Base-by-base conservation (phyloP, 37 sponge, comb jelly and placozoan species). In the Haliclona indistincta region DNA sequence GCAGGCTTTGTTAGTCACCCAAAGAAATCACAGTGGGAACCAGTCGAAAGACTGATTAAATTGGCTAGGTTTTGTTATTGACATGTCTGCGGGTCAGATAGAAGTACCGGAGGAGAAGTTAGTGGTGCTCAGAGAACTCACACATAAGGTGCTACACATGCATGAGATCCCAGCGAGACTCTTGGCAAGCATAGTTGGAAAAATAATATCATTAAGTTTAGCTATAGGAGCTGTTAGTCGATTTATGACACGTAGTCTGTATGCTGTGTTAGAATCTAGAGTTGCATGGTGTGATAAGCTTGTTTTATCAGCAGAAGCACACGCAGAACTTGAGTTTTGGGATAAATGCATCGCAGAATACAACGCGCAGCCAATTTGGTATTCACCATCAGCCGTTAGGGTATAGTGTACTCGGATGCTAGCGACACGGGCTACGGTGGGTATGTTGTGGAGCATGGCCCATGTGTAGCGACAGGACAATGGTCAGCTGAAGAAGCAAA, bases 221-320 rank as follows among this genome's bases (percentile, higher is more conserved):
- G 77, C 67, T n/a, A 8, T 77, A 4, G 77, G 77, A 28, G 55
- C 77, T 45, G 67, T 77, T 1, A 38, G 55, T 23, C 45, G 66
- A 2, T 29, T 77, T 17, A 77, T 64, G 77, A 77, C 77, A 0
- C 42, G 77, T 37, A 47, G 54, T 23, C 34, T 77, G 37, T 77
- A 77, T 54, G 56, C 77, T 3, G 6, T 77, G 15, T 22, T 77
- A 5, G 25, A 64, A 25, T 29, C 25, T 3, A n/a, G 77, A 36
- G 15, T 2, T 0, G 36, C 49, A 43, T 77, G 77, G 77, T 64
- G 54, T 49, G 66, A 64, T 22, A 10, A 41, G 49, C 29, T 75
- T 1, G 0, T 36, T 0, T 4, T 61, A 11, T 38, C 76, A 1
- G 4, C 43, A 40, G 76, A 75, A 2, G 64, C 47, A 0, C 17